A percentile compares a stretch with the other conserved stretches of the same genome.
These are phyloP conservation scores for Papilio polyxenes DNA, from an alignment of 1,140 invertebrate genomes.

Conservation along the genomic window DNA sequence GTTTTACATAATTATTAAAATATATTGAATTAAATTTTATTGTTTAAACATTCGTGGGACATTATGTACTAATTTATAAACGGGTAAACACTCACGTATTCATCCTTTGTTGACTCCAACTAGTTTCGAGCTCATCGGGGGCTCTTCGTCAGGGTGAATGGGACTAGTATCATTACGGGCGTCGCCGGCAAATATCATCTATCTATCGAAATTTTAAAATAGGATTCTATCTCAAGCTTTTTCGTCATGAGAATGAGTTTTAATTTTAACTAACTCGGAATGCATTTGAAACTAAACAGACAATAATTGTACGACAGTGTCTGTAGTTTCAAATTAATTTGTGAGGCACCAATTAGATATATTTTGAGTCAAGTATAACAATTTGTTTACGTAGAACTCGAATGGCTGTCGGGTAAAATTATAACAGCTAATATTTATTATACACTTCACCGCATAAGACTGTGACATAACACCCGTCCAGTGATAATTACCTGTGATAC, in stretches of 20 bases:
- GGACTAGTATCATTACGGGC: too few relatives aligned
- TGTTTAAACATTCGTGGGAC: too few relatives aligned
- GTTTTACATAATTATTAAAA: neutral
- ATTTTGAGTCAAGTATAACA: too few relatives aligned
- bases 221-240: neutral
- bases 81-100: too few relatives aligned
- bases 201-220: neutral
- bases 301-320: neutral
- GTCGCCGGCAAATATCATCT: too few relatives aligned
- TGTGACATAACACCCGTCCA: neutral
- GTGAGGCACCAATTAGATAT: neutral
- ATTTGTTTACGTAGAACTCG: neutral
- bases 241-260: neutral
- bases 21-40: neutral
- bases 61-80: too few relatives aligned
- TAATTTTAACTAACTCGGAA: too few relatives aligned
- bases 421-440: constrained; percentile 15
- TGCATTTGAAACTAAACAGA: neutral
- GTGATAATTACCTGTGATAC: constrained; percentile 18
- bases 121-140: too few relatives aligned
- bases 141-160: too few relatives aligned
- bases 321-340: neutral
- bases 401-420: neutral
- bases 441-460: neutral
- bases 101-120: too few relatives aligned